Percentiles rank a stretch among this genome's conserved stretches.
phyloP scores from a whole-genome alignment of 2,797 vertebrate species.

The Epinephelus coioides region DNA sequence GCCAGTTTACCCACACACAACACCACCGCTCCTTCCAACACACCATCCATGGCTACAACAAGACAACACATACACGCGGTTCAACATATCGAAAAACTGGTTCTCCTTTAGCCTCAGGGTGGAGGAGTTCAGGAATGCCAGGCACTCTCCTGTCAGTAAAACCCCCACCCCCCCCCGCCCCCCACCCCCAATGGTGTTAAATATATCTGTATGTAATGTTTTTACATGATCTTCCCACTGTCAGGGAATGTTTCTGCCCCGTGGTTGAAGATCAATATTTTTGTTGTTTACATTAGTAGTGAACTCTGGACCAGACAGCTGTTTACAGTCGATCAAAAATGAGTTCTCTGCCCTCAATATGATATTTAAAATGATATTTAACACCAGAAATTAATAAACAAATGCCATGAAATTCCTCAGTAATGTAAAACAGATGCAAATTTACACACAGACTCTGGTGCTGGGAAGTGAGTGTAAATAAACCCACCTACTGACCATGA shows the following conservation, averaged over 20 bases:
- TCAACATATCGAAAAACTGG: slow-evolving; percentile 20
- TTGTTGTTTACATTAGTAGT: slow-evolving; percentile 55
- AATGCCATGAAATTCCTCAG: not conserved
- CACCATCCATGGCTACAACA: slow-evolving; percentile 80
- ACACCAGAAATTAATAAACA: not conserved
- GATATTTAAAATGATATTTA: not conserved
- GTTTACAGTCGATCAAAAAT: slow-evolving; percentile 18
- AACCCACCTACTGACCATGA: not conserved
- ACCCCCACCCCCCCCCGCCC: not conserved
- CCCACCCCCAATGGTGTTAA: not conserved
- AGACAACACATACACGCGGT: slow-evolving; percentile 16
- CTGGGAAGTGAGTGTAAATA: slow-evolving; percentile 9
- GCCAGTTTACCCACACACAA: slow-evolving; percentile 80
- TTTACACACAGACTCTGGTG: not conserved
- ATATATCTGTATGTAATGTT: slow-evolving; percentile 1
- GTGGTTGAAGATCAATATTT: slow-evolving; percentile 57
- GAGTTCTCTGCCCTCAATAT: not conserved
- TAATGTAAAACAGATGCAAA: not conserved
- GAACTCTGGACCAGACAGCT: slow-evolving; percentile 65
- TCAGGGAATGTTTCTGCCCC: not conserved
- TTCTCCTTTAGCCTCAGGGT: slow-evolving; percentile 45
- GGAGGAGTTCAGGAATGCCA: slow-evolving; percentile 54
- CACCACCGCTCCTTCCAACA: slow-evolving; percentile 74
- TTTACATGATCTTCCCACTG: not conserved
- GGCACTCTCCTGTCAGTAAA: slow-evolving; percentile 29